Conservation (phyloP, 2,888 invertebrate species). For the Sylvicola fuscatus region DNA sequence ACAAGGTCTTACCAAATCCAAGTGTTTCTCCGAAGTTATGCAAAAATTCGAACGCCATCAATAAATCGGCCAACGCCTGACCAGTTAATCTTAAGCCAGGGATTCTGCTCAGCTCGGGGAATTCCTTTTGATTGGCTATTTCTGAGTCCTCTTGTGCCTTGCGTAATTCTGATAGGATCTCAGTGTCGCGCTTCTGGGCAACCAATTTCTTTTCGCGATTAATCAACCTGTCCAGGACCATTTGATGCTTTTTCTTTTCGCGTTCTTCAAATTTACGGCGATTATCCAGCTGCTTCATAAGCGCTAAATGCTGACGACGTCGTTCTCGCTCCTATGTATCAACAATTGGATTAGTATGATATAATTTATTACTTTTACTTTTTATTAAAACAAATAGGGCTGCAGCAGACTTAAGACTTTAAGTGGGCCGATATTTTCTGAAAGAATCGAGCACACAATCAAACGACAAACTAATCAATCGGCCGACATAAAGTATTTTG, state of each 20-base stretch:
- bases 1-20: constrained; percentile 54
- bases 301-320: constrained; percentile 71
- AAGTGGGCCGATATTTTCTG: too few relatives aligned
- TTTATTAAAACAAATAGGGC: too few relatives aligned
- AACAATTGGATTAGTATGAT: neutral
- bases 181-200: constrained; percentile 44
- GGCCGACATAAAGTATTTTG: too few relatives aligned
- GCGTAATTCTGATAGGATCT: constrained; percentile 45
- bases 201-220: constrained; percentile 71
- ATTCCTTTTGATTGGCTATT: constrained; percentile 47
- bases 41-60: constrained; percentile 93
- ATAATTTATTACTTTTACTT: too few relatives aligned
- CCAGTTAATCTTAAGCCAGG: constrained; percentile 64
- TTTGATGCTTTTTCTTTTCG: constrained; percentile 37
- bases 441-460: too few relatives aligned
- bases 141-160: constrained; percentile 87
- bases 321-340: constrained; percentile 61
- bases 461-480: too few relatives aligned
- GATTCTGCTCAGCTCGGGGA: constrained; percentile 56
- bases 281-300: constrained; percentile 72
- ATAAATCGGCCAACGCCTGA: constrained; percentile 72
- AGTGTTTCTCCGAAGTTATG: constrained; percentile 91
- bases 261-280: constrained; percentile 73
- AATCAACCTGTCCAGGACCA: constrained; percentile 64
- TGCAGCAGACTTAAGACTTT: too few relatives aligned